Conservation (phyloP, 2,797 vertebrate species). For the Rhincodon typus region DNA sequence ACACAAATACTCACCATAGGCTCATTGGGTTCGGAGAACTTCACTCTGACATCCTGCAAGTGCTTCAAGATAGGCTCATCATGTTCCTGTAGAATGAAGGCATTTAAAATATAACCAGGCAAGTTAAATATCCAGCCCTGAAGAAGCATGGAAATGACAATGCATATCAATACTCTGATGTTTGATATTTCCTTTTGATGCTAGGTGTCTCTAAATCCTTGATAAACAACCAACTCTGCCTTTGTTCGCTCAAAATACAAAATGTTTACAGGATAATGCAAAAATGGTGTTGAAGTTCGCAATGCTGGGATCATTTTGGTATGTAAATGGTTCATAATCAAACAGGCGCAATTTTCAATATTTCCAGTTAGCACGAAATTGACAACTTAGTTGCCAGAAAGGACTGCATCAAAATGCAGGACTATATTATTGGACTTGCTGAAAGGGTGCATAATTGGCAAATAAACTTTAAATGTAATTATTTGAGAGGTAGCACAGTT, state of each 20-base stretch:
- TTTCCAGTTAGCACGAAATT: too few relatives aligned
- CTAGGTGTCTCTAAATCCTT: not conserved
- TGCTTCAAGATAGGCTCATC: conserved; percentile 94
- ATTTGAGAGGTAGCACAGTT: not conserved
- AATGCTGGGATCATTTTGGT: too few relatives aligned
- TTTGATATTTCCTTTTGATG: not conserved
- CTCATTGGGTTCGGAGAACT: conserved; percentile 84
- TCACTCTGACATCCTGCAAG: conserved; percentile 88
- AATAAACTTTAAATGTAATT: not conserved
- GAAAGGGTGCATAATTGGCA: not conserved
- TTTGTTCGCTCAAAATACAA: not conserved
- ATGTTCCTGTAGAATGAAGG: conserved; percentile 65
- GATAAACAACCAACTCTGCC: not conserved
- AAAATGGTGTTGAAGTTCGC: not conserved
- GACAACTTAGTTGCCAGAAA: too few relatives aligned
- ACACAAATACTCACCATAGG: conserved; percentile 74
- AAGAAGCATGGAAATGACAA: not conserved
- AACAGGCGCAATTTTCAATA: not conserved
- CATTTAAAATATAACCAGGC: not conserved
- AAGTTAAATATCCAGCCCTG: not conserved
- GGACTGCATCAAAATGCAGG: not conserved
- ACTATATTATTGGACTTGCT: not conserved
- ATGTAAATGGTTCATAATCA: not conserved
- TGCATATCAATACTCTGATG: not conserved
- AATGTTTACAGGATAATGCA: not conserved